phyloP scores from a whole-genome alignment of 64 coral and sea anemone species.

The Stichodactyla helianthus region DNA sequence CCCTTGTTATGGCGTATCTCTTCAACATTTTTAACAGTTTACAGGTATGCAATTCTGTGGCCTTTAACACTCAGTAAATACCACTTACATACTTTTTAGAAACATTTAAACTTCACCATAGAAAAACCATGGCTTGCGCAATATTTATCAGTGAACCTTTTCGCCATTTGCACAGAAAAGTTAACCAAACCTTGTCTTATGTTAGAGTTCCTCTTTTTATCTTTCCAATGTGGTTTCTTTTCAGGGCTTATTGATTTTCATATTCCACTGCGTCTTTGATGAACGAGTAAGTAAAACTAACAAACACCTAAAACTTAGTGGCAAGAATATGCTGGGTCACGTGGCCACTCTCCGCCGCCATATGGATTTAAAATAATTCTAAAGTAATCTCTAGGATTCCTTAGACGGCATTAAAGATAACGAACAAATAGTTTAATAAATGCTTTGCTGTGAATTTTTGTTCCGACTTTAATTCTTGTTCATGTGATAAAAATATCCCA shows the following conservation, averaged over 20 bases:
- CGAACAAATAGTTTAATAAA: neutral
- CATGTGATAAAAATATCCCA: neutral
- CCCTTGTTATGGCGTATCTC: constrained; percentile 82
- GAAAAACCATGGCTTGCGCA: neutral
- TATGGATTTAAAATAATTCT: neutral
- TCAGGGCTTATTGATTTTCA: constrained; percentile 88
- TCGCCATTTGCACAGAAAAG: neutral
- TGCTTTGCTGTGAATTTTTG: too few relatives aligned
- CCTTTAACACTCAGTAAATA: neutral
- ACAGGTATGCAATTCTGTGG: constrained; percentile 47
- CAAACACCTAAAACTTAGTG: neutral
- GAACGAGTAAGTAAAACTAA: constrained; percentile 67
- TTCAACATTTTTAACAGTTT: constrained; percentile 94
- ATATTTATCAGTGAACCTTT: neutral
- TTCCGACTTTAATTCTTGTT: too few relatives aligned
- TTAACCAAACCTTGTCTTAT: neutral
- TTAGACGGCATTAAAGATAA: neutral
- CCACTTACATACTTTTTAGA: neutral
- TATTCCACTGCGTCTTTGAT: constrained; percentile 91
- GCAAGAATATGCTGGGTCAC: neutral
- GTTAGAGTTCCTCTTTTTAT: neutral
- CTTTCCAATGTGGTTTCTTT: constrained; percentile 10
- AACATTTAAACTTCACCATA: neutral
- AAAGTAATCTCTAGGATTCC: neutral
- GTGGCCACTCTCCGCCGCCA: neutral